Evolutionary conservation across 2,888 invertebrate genomes (phyloP).

Genomic region (Polyommatus iphigenia): DNA sequence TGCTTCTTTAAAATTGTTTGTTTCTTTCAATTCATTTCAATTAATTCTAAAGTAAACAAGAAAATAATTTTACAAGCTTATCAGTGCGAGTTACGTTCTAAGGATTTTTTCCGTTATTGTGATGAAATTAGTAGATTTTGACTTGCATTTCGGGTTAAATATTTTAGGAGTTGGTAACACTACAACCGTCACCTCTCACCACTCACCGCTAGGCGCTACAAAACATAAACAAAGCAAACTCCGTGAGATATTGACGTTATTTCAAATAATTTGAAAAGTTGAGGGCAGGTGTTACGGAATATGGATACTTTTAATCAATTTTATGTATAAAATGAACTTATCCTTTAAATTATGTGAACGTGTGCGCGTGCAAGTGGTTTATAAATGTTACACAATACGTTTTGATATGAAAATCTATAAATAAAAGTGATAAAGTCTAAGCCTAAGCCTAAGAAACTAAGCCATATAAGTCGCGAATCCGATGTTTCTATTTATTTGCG

Average conservation of each 20-base stretch:
- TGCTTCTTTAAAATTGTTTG: too few relatives aligned
- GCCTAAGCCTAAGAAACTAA: too few relatives aligned
- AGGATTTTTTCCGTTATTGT: too few relatives aligned
- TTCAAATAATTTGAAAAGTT: constrained; percentile 61
- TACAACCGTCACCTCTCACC: not conserved
- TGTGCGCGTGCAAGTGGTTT: not conserved
- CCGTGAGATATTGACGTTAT: constrained; percentile 59
- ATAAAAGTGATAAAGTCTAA: constrained; percentile 53
- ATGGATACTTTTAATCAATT: not conserved
- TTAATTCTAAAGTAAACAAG: too few relatives aligned
- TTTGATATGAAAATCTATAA: constrained; percentile 44
- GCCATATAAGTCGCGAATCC: constrained; percentile 56
- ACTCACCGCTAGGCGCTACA: constrained; percentile 31
- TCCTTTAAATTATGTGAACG: not conserved
- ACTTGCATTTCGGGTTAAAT: too few relatives aligned
- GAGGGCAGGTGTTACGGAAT: constrained; percentile 43
- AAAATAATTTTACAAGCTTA: too few relatives aligned
- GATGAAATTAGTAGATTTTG: too few relatives aligned
- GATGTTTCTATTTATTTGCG: constrained; percentile 54
- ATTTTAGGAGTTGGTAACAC: not conserved
- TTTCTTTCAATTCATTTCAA: too few relatives aligned
- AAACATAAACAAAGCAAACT: constrained; percentile 60
- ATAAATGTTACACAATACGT: constrained; percentile 31
- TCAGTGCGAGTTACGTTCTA: too few relatives aligned
- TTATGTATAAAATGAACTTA: not conserved